Evolutionary conservation across 2,888 invertebrate genomes (phyloP).

Genomic region (Callyntrura sp.): DNA sequence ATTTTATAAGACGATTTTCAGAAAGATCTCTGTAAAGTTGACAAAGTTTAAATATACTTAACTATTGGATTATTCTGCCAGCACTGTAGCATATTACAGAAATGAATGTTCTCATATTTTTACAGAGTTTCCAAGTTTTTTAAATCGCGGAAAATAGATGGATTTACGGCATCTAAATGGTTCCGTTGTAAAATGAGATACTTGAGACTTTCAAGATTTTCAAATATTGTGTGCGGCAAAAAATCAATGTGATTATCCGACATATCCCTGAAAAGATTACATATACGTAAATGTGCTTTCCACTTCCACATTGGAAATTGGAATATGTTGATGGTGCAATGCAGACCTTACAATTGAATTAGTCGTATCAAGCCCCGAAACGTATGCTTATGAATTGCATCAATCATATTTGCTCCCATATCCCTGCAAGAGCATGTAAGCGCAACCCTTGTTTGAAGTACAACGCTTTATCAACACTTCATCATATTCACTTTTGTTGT

Average conservation of each 20-base stretch:
- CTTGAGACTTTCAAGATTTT: slow-evolving; percentile 88
- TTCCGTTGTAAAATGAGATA: slow-evolving; percentile 90
- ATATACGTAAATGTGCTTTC: not conserved
- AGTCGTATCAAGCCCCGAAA: slow-evolving; percentile 89
- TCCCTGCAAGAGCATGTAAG: slow-evolving; percentile 89
- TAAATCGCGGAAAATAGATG: slow-evolving; percentile 87
- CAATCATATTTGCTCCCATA: slow-evolving; percentile 90
- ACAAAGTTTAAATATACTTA: slow-evolving; percentile 26
- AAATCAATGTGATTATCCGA: slow-evolving; percentile 91
- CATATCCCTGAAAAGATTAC: slow-evolving; percentile 87
- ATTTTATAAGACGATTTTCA: slow-evolving; percentile 77
- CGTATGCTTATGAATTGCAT: slow-evolving; percentile 89
- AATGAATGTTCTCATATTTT: no score
- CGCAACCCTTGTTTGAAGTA: no score
- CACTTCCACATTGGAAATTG: not conserved
- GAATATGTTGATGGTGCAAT: not conserved
- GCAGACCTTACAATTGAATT: slow-evolving; percentile 86
- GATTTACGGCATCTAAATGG: slow-evolving; percentile 88
- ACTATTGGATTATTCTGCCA: no score
- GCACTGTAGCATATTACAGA: no score
- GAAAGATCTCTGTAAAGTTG: not conserved
- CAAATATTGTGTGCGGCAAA: slow-evolving; percentile 89
- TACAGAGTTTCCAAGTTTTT: slow-evolving; percentile 89
- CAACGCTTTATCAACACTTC: no score
- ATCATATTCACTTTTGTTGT: no score